Evolutionary conservation across 2,113 vertebrate species (phyloP), one percentile per base, ranked within the genome.

Genomic region (Cynoglossus semilaevis): DNA sequence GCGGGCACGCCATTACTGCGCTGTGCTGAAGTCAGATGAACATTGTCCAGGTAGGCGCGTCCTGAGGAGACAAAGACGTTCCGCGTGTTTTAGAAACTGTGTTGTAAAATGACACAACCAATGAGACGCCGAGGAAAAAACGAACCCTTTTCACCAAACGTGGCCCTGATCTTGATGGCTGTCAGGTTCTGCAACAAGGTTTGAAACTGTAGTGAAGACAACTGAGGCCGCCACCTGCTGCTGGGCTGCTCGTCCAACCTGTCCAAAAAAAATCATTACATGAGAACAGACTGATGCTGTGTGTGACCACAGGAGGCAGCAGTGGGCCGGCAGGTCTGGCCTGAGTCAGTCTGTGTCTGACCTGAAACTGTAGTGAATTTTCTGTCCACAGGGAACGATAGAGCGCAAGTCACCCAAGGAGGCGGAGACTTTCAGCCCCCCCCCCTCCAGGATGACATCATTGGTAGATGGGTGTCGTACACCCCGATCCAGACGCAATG

Each of bases 131-230:
- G 1, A n/a, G 12, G 22, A 1, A 15, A 14, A 37, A 36, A 16
- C 43, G 88, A 80, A 98, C 96, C 94, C 16, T 90, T 91, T 41
- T 94, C 91, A 22, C 94, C 96, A 8, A 95, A 97, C 0, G 96
- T 95, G 12, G 91, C 92, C 53, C 94, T 87, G 76, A 99, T 96
- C 86, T 86, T 82, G 70, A 99, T 75, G 62, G 92, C 90, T 0
- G 93, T 97, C 72, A 99, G 88, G 76, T 97, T 95, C 58, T 93
- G 90, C 46, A 98, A 82, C 15, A 99, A 86, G 15, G 75, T 89
- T 40, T 92, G 94, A 64, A 92, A 98, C 36, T 96, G 91, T 2
- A 84, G 66, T 14, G 90, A 75, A 29, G 90, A 94, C 35, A 98
- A 90, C 60, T 87, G 89, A 1, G 96, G 95, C 19, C 66, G 92